Conservation (phyloP, 2,888 invertebrate species). For the Argyresthia albistria region DNA sequence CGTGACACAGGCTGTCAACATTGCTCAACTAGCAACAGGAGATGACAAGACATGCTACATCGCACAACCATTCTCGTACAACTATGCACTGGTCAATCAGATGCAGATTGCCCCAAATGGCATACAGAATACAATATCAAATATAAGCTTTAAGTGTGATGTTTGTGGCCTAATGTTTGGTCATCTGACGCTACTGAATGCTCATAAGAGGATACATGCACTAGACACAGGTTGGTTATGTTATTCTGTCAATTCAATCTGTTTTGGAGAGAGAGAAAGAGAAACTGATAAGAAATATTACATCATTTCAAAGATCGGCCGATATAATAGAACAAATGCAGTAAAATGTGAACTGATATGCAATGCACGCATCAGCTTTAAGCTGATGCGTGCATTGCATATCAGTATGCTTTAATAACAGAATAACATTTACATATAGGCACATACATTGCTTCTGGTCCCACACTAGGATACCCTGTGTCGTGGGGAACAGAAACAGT, state of each 20-base stretch:
- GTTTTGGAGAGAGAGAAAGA: neutral
- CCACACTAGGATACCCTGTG: too few species aligned
- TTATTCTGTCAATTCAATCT: neutral
- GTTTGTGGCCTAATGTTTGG: constrained; percentile 90
- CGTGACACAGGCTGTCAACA: constrained; percentile 73
- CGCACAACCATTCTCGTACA: constrained; percentile 83
- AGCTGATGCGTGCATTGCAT: too few species aligned
- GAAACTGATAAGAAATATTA: too few species aligned
- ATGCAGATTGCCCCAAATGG: constrained; percentile 84
- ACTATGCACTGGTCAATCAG: constrained; percentile 89
- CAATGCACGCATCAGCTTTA: too few species aligned
- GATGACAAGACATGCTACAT: constrained; percentile 83
- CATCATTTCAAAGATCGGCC: too few species aligned
- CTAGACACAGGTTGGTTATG: constrained; percentile 63
- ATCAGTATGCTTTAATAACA: too few species aligned
- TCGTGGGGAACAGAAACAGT: too few species aligned
- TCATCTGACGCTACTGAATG: constrained; percentile 85
- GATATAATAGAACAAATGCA: too few species aligned
- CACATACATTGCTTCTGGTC: too few species aligned
- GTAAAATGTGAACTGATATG: too few species aligned
- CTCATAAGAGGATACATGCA: constrained; percentile 87
- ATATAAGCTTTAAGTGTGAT: constrained; percentile 91
- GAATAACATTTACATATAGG: too few species aligned
- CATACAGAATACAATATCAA: constrained; percentile 80
- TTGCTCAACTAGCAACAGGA: constrained; percentile 76